These are phyloP conservation scores for Ctenodactylus gundi DNA, from an alignment of 2,113 vertebrate species.

Conservation along the genomic window DNA sequence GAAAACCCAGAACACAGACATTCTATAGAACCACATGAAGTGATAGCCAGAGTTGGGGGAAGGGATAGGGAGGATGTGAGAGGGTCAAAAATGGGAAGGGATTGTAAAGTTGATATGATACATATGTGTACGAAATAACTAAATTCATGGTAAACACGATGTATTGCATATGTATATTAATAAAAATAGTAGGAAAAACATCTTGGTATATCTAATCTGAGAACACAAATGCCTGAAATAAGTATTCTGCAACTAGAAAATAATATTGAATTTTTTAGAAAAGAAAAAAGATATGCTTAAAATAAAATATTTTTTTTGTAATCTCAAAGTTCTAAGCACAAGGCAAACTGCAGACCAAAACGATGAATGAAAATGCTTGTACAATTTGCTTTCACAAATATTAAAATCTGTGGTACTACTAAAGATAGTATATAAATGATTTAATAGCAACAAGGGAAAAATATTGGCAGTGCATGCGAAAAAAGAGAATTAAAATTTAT, in stretches of 20 bases:
- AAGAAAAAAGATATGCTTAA: not conserved
- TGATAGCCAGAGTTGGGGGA: no score
- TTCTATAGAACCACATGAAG: no score
- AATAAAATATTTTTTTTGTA: not conserved
- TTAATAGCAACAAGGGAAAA: not conserved
- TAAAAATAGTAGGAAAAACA: no score
- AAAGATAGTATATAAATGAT: not conserved
- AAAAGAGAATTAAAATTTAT: not conserved
- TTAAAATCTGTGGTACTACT: not conserved
- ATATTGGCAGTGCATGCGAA: not conserved
- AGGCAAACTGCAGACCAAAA: not conserved
- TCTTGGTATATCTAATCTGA: not conserved
- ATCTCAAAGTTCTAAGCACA: not conserved
- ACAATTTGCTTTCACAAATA: constrained; percentile 11
- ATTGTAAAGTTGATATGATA: no score
- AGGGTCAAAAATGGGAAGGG: no score
- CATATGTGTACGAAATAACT: no score
- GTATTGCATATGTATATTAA: no score
- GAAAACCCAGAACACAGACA: no score
- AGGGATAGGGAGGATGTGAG: no score
- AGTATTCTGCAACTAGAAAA: not conserved
- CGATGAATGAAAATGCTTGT: not conserved
- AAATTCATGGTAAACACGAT: no score
- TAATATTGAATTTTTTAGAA: not conserved
- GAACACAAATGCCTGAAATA: not conserved